Evolutionary conservation across 2,113 vertebrate species (phyloP).

Genomic region (Pongo pygmaeus): DNA sequence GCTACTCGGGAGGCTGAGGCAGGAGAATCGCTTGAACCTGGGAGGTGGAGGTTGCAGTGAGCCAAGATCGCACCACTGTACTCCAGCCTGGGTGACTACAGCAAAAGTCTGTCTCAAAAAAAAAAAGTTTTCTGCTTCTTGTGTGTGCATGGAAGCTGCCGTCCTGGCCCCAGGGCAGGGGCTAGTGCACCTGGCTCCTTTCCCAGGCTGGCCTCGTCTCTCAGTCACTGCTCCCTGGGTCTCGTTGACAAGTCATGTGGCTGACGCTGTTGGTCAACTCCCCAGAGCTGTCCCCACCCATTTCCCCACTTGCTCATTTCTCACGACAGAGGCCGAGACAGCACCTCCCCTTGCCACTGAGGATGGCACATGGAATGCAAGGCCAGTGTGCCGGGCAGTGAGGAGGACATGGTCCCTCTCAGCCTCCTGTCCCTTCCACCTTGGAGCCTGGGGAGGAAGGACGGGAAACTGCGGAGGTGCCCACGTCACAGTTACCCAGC

Average conservation of each 20-base stretch:
- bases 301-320: background rate
- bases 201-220: background rate
- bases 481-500: background rate
- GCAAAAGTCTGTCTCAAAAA: too few species aligned
- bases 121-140: background rate
- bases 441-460: background rate
- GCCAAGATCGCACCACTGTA: too few species aligned
- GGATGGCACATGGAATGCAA: background rate
- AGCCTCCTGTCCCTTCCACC: background rate
- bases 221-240: background rate
- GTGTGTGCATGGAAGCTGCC: fast-evolving
- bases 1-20: too few species aligned
- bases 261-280: background rate
- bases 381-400: too few species aligned
- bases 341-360: background rate
- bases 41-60: too few species aligned
- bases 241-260: background rate
- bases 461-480: too few species aligned
- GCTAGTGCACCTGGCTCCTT: background rate
- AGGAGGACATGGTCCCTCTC: background rate
- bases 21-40: too few species aligned
- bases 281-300: background rate
- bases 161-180: fast-evolving
- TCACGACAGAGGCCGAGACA: background rate
- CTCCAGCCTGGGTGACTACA: too few species aligned